phyloP scores from a whole-genome alignment of 2,888 invertebrate genomes.

The Pherbina coryleti region DNA sequence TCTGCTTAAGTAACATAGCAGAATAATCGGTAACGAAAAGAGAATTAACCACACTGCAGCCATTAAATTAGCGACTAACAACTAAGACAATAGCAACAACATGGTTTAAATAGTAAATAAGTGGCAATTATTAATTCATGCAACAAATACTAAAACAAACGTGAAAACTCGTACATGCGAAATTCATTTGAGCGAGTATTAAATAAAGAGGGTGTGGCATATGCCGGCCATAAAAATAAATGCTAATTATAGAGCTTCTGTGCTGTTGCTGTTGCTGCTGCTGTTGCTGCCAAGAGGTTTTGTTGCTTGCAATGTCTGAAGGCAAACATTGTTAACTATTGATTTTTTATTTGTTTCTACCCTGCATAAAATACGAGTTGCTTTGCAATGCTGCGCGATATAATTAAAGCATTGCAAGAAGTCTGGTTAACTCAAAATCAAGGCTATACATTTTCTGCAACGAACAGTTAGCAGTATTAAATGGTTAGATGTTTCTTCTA shows the following conservation, averaged over 20 bases:
- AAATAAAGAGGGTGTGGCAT: slow-evolving; percentile 13
- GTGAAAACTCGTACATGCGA: too few relatives aligned
- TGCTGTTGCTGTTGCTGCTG: not conserved
- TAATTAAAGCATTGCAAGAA: not conserved
- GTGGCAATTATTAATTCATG: slow-evolving; percentile 7
- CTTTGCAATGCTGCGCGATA: not conserved
- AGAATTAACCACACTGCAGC: slow-evolving; percentile 3
- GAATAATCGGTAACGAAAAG: not conserved
- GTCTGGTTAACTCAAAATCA: slow-evolving; percentile 6
- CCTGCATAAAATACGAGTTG: not conserved
- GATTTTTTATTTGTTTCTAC: slow-evolving; percentile 3
- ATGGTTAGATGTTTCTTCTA: slow-evolving; percentile 5
- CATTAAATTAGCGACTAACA: not conserved
- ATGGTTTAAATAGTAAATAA: too few relatives aligned
- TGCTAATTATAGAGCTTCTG: slow-evolving; percentile 27
- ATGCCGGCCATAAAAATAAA: slow-evolving; percentile 6
- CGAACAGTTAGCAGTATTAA: not conserved
- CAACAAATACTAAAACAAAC: too few relatives aligned
- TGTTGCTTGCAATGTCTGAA: too few relatives aligned
- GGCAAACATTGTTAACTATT: not conserved
- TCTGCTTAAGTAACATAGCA: not conserved
- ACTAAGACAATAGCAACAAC: not conserved
- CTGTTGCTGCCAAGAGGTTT: not conserved
- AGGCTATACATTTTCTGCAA: slow-evolving; percentile 7
- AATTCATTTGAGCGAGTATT: not conserved